Percentiles rank a stretch among this genome's conserved stretches.
These are phyloP conservation scores for Elaeidobius kamerunicus DNA, from an alignment of 2,888 invertebrate species.

Conservation along the genomic window DNA sequence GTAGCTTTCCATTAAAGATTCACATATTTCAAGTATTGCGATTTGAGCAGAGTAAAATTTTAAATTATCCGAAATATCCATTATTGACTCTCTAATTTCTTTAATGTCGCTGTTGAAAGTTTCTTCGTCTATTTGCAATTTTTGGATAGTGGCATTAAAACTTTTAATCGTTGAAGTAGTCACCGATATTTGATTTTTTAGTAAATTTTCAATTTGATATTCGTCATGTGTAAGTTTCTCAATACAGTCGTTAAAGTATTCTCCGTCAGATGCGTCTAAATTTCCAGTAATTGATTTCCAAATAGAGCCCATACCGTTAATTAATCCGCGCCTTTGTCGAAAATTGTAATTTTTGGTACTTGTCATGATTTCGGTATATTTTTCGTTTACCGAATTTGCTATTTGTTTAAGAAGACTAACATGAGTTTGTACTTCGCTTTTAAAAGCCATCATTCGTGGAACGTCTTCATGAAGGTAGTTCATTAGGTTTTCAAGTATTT, in stretches of 20 bases:
- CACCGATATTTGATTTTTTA: constrained; percentile 14
- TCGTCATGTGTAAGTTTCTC: constrained; percentile 4
- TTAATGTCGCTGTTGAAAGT: constrained; percentile 9
- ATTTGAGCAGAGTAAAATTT: not conserved
- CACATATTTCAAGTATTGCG: not conserved
- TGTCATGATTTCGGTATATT: constrained; percentile 10
- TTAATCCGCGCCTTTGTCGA: constrained; percentile 11
- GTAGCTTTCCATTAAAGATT: not conserved
- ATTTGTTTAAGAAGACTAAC: too few relatives aligned
- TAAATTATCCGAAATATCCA: not conserved
- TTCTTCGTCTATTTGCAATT: constrained; percentile 12
- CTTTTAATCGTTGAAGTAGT: constrained; percentile 13
- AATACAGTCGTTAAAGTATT: constrained; percentile 13
- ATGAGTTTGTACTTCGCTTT: too few relatives aligned
- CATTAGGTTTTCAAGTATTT: too few relatives aligned
- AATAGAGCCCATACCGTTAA: constrained; percentile 14
- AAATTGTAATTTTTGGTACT: constrained; percentile 4
- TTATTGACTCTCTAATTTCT: not conserved
- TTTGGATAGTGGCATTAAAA: constrained; percentile 9
- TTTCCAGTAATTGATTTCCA: constrained; percentile 16
- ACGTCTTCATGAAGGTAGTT: too few relatives aligned
- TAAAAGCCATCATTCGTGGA: too few relatives aligned
- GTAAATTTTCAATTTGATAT: constrained; percentile 11
- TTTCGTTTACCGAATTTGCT: not conserved
- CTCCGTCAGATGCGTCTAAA: constrained; percentile 15